Evolutionary conservation across 2,888 invertebrate genomes (phyloP).

Genomic region (Leucania comma): DNA sequence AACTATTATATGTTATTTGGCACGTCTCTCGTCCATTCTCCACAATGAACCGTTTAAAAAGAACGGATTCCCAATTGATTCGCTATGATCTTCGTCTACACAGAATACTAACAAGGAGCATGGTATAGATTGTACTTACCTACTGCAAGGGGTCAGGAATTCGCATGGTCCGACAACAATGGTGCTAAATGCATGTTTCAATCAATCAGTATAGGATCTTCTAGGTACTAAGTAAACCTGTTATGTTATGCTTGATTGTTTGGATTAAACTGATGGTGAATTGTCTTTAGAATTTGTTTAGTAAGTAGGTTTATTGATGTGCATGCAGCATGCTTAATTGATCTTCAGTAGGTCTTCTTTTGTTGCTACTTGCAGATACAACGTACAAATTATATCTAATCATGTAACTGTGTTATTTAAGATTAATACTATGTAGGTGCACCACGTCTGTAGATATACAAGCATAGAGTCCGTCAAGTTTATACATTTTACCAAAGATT

Average conservation of each 20-base stretch:
- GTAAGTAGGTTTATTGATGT: conserved; percentile 8
- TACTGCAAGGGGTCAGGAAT: conserved; percentile 34
- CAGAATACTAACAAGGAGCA: conserved; percentile 52
- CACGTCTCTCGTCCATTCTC: conserved; percentile 22
- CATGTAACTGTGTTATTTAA: too few species aligned
- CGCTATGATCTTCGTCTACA: conserved; percentile 35
- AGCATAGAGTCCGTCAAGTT: too few species aligned
- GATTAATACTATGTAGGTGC: too few species aligned
- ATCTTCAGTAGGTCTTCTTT: neutral
- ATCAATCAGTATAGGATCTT: conserved; percentile 30
- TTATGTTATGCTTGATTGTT: conserved; percentile 44
- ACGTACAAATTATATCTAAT: too few species aligned
- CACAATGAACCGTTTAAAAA: conserved; percentile 53
- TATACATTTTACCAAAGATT: too few species aligned
- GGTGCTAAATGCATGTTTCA: conserved; percentile 45
- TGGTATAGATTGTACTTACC: neutral
- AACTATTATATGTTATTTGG: conserved; percentile 17
- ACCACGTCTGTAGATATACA: too few species aligned
- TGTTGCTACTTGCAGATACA: too few species aligned
- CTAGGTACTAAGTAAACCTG: conserved; percentile 32
- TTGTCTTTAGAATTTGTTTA: conserved; percentile 16
- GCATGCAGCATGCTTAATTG: conserved; percentile 16
- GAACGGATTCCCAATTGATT: conserved; percentile 47
- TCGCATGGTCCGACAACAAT: conserved; percentile 56
- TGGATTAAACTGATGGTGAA: conserved; percentile 22